Evolutionary conservation across 2,113 vertebrate genomes (phyloP), one percentile per base, ranked within the genome.

Genomic region (Acrocephalus arundinaceus): DNA sequence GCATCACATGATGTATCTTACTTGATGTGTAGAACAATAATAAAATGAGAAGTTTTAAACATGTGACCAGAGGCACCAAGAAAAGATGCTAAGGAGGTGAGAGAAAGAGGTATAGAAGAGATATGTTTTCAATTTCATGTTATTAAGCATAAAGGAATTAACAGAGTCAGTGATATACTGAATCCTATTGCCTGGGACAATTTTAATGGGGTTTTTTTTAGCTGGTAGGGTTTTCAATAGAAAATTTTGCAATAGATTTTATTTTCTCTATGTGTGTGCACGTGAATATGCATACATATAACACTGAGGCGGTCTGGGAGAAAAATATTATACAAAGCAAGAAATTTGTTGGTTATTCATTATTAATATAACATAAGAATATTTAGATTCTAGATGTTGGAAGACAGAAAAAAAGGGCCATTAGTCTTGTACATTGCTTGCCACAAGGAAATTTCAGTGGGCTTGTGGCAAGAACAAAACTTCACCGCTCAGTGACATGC

Each of bases 61-160:
- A 1, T 45, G 49, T 71, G 43, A 78, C 86, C 48, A 84, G 55
- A 93, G 35, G 55, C 84, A 74, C 25, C 9, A 92, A 77, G 55
- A 4, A 17, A 94, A 80, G 52, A 73, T 2, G 3, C 11, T 77
- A 71, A 77, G 43, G 33, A 84, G 35, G 27, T 65, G 33, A 88
- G 41, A 87, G 67, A 65, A 89, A 80, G 13, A 15, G 7, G 3
- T 43, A 20, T 28, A 90, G 71, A 95, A 93, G 91, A 92, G 70
- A 68, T 74, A 94, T 72, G 86, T 75, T 52, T 92, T 89, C 89
- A 94, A 92, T 96, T 93, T 95, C 15, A 17, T 61, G 45, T 84
- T 91, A 75, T 77, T 90, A 90, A 92, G 30, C 19, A 75, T 72
- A 94, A 93, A 93, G 35, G 19, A 93, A 95, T 93, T 96, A 94